These are phyloP conservation scores for Ibycter americanus DNA, from an alignment of 2,797 vertebrate species.

Conservation along the genomic window DNA sequence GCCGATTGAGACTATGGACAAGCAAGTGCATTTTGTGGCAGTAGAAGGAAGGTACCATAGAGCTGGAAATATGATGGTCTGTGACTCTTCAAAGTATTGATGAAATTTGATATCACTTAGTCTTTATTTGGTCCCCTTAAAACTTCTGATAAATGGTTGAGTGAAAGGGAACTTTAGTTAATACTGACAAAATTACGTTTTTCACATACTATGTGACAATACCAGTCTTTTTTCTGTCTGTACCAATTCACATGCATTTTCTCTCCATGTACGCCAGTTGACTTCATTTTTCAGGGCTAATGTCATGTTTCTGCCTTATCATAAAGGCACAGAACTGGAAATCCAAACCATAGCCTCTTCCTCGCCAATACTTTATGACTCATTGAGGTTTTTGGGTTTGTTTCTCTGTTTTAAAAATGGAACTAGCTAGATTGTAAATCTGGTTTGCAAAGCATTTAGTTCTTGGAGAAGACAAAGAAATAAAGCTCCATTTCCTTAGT, in stretches of 20 bases:
- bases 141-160: not conserved
- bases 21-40: not conserved
- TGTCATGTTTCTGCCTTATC: slow-evolving; percentile 10
- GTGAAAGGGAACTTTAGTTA: not conserved
- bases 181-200: not conserved
- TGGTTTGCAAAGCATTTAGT: slow-evolving; percentile 12
- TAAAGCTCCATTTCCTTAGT: not conserved
- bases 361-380: slow-evolving; percentile 26
- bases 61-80: not conserved
- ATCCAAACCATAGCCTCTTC: slow-evolving; percentile 1
- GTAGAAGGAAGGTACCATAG: not conserved
- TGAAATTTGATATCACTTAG: not conserved
- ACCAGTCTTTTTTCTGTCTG: not conserved
- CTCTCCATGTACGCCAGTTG: not conserved
- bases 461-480: slow-evolving; percentile 9
- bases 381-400: not conserved
- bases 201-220: not conserved
- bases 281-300: slow-evolving; percentile 14
- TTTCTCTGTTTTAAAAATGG: not conserved
- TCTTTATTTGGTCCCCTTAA: not conserved
- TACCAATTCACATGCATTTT: not conserved
- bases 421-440: slow-evolving; percentile 9
- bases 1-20: not conserved
- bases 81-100: not conserved
- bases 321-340: slow-evolving; percentile 44